These are phyloP conservation scores for Penaeus vannamei DNA, from an alignment of 1,140 invertebrate species.

Conservation along the genomic window DNA sequence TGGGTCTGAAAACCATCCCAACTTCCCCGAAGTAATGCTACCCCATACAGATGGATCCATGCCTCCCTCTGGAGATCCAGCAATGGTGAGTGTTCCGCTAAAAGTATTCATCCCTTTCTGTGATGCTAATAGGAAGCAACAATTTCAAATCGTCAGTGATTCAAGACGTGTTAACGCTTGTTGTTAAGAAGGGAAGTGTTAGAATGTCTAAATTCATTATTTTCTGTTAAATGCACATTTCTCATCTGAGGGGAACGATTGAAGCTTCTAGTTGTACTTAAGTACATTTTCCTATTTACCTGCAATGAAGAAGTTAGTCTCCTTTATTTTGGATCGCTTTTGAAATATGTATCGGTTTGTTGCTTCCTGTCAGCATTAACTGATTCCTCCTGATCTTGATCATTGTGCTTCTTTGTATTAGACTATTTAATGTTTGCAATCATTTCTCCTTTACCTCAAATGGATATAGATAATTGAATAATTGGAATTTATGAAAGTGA, in stretches of 20 bases:
- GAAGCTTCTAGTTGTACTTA: no score
- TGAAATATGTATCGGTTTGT: not conserved
- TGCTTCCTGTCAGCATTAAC: conserved; percentile 35
- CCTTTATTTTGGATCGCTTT: no score
- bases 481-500: no score
- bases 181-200: no score
- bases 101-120: conserved; percentile 31
- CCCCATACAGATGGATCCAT: conserved; percentile 63
- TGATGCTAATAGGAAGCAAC: conserved; percentile 55
- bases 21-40: conserved; percentile 67
- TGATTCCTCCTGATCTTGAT: conserved; percentile 38
- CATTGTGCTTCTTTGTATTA: not conserved
- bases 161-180: no score
- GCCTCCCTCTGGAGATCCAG: conserved; percentile 62
- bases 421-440: not conserved
- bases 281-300: no score
- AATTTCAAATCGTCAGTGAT: not conserved
- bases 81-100: conserved; percentile 68
- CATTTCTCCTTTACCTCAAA: not conserved
- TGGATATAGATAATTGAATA: no score
- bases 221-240: no score
- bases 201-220: no score
- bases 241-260: no score
- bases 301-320: no score
- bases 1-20: conserved; percentile 65